Base-by-base conservation (phyloP, 2,888 invertebrate genomes). In the Agonopterix alstromeriana region DNA sequence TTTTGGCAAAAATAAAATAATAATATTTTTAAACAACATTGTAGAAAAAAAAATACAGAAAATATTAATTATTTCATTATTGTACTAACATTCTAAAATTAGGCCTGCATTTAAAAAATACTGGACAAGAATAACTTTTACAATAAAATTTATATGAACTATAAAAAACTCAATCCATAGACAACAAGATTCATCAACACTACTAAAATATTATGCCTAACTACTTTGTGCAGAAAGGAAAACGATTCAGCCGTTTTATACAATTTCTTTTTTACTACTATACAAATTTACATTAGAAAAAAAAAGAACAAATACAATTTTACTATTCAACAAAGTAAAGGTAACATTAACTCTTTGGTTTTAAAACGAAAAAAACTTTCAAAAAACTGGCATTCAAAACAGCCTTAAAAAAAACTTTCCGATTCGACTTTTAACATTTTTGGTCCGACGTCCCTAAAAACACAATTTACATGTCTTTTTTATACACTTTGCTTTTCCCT, bases 391-490 rank as follows among this genome's bases (percentile, higher is more conserved):
- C 53, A 27, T 27, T 27, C 27, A 48, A 48, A 51, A 52, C 49
- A 41, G 47, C 47, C 35, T 55, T 48, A 57, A 60, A 64, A 63
- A 56, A 48, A 53, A 54, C 49, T 53, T 36, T 67, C 67, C 64
- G 62, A 67, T 66, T 27, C 74, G 75, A 67, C 72, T 67, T 27
- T 27, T 73, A 76, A 75, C 42, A 42, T 42, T 68, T 76, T 84
- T 86, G 84, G 85, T 85, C 85, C 85, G 60, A 70, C 73, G 65
- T 73, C 70, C 68, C 68, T 67, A 72, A 69, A 68, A 73, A 63
- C 61, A 70, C 67, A 73, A 70, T 76, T 68, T 75, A 81, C 77
- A 77, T 82, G 80, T 84, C 77, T 84, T 80, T 82, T 78, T 71
- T 71, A 10, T 48, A 51, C 45, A 53, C 51, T 55, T 54, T 53